Evolutionary conservation across 2,797 vertebrate species (phyloP), one percentile per base, ranked within the genome.

Genomic region (Eupleurogrammus muticus): DNA sequence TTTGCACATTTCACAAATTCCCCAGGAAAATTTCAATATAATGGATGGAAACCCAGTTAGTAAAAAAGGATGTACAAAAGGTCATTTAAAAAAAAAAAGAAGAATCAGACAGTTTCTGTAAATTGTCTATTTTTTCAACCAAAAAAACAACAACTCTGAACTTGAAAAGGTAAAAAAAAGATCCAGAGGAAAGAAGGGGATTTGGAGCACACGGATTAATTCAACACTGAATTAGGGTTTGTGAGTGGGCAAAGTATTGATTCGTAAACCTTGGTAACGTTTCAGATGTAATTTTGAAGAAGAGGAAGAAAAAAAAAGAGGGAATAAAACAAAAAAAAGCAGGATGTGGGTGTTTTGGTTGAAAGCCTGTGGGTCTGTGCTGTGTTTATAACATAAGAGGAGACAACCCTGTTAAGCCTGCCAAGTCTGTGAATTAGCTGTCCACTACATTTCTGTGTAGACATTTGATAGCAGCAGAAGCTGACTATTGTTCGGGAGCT

Each of bases 211-310:
- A 28, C 6, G 28, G 28, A 28, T 28, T 28, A 28, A 28, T 28
- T 28, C 28, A 28, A 28, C 28, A 28, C 28, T 28, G 28, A 28
- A 28, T 28, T 28, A 23, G n/a, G 40, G 79, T 89, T 48, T 68
- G 28, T 61, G 14, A 82, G 69, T 59, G 86, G 65, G 55, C 56
- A 63, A 81, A 81, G 48, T 85, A 92, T 91, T 42, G 85, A 90
- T 88, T 64, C 36, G 42, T 66, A 85, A 77, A 82, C 38, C 79
- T 81, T 81, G 81, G 75, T 79, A 70, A 70, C 9, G 5, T 82
- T 87, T 90, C 44, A 87, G 79, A 86, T 76, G 53, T 66, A 59
- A 87, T 86, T 80, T 68, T 64, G 21, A 60, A 54, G 60, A 35
- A 60, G 61, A 55, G 40, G 56, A 55, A 24, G 36, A 55, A 12